phyloP scores from a whole-genome alignment of 2,113 vertebrate genomes.

The Sprattus sprattus region DNA sequence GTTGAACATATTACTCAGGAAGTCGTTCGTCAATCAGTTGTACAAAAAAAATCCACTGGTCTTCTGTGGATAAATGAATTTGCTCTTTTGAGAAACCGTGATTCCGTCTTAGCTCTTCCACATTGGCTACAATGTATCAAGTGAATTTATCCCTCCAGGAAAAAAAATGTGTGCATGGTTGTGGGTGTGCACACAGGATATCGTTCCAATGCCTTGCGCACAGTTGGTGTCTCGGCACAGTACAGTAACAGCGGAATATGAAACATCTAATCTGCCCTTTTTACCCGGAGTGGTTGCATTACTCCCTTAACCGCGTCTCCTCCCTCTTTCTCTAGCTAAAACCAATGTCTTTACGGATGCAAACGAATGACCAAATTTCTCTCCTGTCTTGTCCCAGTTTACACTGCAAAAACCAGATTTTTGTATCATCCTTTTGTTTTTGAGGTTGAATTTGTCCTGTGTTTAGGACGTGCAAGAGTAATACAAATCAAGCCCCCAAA shows the following conservation, averaged over 20 bases:
- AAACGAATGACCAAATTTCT: constrained; percentile 25
- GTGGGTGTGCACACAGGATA: constrained; percentile 48
- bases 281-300: constrained; percentile 66
- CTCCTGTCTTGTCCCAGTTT: not conserved
- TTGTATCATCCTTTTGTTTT: not conserved
- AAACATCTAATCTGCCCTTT: constrained; percentile 69
- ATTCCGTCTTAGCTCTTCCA: constrained; percentile 44
- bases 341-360: constrained; percentile 30
- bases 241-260: constrained; percentile 67
- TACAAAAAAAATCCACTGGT: constrained; percentile 55
- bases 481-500: not conserved
- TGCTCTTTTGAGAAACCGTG: constrained; percentile 36
- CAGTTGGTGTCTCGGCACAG: constrained; percentile 59
- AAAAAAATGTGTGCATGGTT: constrained; percentile 43
- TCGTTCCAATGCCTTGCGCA: constrained; percentile 52
- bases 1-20: constrained; percentile 60
- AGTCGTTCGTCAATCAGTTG: constrained; percentile 48
- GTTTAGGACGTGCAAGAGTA: not conserved
- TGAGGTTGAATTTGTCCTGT: not conserved
- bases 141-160: constrained; percentile 47
- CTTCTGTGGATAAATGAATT: constrained; percentile 46
- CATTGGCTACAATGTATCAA: constrained; percentile 40
- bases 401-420: not conserved
- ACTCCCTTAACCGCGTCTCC: constrained; percentile 76
- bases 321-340: constrained; percentile 62